Evolutionary conservation across 2,888 invertebrate genomes (phyloP).

Genomic region (Harpalus rufipes): DNA sequence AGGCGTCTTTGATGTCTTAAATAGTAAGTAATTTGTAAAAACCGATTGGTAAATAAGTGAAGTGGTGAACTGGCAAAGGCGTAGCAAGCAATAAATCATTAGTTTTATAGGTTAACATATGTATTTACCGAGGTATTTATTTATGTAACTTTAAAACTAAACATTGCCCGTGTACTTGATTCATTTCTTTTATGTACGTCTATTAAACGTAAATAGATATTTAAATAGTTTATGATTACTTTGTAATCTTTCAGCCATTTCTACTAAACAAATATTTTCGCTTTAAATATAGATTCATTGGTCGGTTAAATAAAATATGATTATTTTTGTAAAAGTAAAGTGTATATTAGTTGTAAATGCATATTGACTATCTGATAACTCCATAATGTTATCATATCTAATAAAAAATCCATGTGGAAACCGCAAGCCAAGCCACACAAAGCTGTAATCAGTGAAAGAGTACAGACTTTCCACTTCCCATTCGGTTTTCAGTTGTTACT

Average conservation of each 20-base stretch:
- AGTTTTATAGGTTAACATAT: slow-evolving; percentile 27
- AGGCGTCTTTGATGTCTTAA: neutral
- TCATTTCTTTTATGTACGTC: neutral
- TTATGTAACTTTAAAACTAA: slow-evolving; percentile 20
- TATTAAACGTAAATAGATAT: neutral
- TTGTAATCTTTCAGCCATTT: neutral
- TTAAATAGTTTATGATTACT: neutral
- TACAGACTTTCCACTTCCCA: neutral
- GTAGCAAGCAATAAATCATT: slow-evolving; percentile 24
- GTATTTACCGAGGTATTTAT: slow-evolving; percentile 3
- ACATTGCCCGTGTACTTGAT: slow-evolving; percentile 10
- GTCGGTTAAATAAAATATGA: neutral
- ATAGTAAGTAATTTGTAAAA: neutral
- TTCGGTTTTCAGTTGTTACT: neutral
- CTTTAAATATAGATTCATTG: neutral
- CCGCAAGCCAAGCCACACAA: slow-evolving; percentile 30
- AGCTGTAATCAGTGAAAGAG: slow-evolving; percentile 17
- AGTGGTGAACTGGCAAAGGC: neutral
- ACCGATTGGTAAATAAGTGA: neutral
- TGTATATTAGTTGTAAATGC: slow-evolving; percentile 24
- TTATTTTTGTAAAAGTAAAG: slow-evolving; percentile 21
- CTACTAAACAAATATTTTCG: neutral
- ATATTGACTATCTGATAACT: slow-evolving; percentile 47
- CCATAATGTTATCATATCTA: slow-evolving; percentile 41
- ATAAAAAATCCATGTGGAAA: slow-evolving; percentile 47